phyloP scores from a whole-genome alignment of 2,797 vertebrate genomes.

The Naso thynnoides region DNA sequence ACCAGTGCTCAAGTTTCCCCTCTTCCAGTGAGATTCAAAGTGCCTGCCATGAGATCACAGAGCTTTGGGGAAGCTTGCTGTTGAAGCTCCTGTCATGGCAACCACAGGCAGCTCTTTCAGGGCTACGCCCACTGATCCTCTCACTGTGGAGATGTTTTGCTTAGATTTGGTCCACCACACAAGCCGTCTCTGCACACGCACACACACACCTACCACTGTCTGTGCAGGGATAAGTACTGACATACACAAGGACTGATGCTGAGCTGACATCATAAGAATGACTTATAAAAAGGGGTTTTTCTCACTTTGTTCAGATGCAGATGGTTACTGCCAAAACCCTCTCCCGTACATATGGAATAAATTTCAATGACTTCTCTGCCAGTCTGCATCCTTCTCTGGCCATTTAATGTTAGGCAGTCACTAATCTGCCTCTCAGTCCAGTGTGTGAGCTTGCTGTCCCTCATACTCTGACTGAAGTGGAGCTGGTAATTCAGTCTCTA shows the following conservation, averaged over 20 bases:
- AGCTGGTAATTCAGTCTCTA: too few species aligned
- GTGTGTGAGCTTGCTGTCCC: too few species aligned
- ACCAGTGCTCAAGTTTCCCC: constrained; percentile 30
- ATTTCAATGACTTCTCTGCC: constrained; percentile 19
- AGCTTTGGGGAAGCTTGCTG: constrained; percentile 56
- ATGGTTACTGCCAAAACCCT: constrained; percentile 21
- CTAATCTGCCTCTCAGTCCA: too few species aligned
- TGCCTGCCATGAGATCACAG: constrained; percentile 60
- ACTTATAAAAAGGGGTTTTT: constrained; percentile 37
- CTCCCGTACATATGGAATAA: neutral
- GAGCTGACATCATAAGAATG: constrained; percentile 48
- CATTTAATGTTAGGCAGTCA: constrained; percentile 7
- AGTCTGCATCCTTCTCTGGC: neutral
- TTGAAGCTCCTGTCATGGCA: constrained; percentile 60
- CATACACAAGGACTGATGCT: constrained; percentile 37
- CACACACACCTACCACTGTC: constrained; percentile 36
- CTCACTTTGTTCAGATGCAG: constrained; percentile 34
- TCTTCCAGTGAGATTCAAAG: constrained; percentile 62
- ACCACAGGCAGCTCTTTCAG: constrained; percentile 67
- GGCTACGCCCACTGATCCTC: constrained; percentile 61
- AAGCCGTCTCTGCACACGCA: constrained; percentile 45
- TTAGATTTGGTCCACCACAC: constrained; percentile 58
- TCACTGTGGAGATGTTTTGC: constrained; percentile 51
- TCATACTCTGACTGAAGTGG: too few species aligned
- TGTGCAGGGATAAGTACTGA: constrained; percentile 35